Base-by-base conservation (phyloP, 2,888 invertebrate species). In the Entomobrya multifasciata region DNA sequence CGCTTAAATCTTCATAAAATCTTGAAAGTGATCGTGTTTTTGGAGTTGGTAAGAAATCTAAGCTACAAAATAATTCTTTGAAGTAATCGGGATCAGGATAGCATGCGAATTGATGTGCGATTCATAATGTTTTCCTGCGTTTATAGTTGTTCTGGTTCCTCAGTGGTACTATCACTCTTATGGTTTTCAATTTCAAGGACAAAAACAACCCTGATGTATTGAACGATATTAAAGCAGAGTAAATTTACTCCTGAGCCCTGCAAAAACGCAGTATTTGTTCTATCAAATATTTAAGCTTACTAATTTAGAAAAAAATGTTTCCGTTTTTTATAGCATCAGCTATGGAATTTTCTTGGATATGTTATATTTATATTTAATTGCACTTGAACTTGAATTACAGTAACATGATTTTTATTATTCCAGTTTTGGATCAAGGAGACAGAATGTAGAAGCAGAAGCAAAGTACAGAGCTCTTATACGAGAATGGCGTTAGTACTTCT, bases 221-320 rank as follows among this genome's bases (percentile, higher is more conserved):
- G 60, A 82, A 82, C 17, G 74, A 82, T 15, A 82, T 82, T 15
- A 36, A 62, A 74, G 72, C 82, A 41, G 15, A 74, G 82, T 82
- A 47, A 74, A 44, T 17, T 55, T 55, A 27, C 60, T 60, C 27
- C 27, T 27, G 25, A 27, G 15, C 10, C 15, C 60, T 60, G 27
- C 65, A 20, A n/a, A 65, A 8, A 20, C 17, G 65, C 65, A 65
- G 41, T 41, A 60, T 57, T 22, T 44, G 52, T 49, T n/a, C n/a
- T n/a, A 22, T 17, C 5, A 70, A 11, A 67, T 6, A 67, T 62
- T 62, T 27, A n/a, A 62, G 27, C 41, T 67, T 11, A 25, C 6
- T 13, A 27, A 62, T 60, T 60, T n/a, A n/a, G n/a, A n/a, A n/a
- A n/a, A n/a, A n/a, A n/a, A n/a, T n/a, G n/a, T n/a, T n/a, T n/a